phyloP scores from a whole-genome alignment of 1,140 invertebrate genomes.

The Helicoverpa zea region DNA sequence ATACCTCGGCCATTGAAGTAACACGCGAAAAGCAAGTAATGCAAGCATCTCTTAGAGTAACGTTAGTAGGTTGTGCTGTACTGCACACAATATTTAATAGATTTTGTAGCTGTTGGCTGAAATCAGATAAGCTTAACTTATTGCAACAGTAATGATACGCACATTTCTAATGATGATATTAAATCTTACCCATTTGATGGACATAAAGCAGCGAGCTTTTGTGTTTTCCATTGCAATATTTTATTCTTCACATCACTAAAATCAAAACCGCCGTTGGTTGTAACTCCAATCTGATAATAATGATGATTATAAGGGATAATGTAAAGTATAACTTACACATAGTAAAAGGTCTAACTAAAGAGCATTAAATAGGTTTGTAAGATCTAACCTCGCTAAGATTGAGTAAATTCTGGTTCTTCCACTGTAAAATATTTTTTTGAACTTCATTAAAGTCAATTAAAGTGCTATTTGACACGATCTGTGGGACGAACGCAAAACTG shows the following conservation, averaged over 20 bases:
- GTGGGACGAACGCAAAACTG: slow-evolving; percentile 49
- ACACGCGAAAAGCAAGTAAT: slow-evolving; percentile 85
- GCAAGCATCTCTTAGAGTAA: slow-evolving; percentile 84
- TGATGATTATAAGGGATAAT: neutral
- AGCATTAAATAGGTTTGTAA: neutral
- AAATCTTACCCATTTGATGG: slow-evolving; percentile 79
- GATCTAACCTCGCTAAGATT: slow-evolving; percentile 79
- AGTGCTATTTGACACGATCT: slow-evolving; percentile 71
- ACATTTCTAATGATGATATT: neutral
- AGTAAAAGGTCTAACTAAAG: slow-evolving; percentile 23
- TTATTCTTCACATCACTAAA: slow-evolving; percentile 82
- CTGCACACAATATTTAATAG: slow-evolving; percentile 86
- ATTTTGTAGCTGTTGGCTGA: slow-evolving; percentile 81
- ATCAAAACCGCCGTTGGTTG: slow-evolving; percentile 80
- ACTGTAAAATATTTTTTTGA: slow-evolving; percentile 77
- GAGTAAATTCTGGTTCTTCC: slow-evolving; percentile 73
- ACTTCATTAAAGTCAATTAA: slow-evolving; percentile 77
- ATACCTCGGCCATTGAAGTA: slow-evolving; percentile 82
- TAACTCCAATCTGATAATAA: slow-evolving; percentile 67
- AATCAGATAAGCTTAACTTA: slow-evolving; percentile 43
- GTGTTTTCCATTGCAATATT: slow-evolving; percentile 82
- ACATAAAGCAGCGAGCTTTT: slow-evolving; percentile 79
- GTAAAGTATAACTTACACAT: neutral
- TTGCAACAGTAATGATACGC: neutral
- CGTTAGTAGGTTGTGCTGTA: slow-evolving; percentile 85